Percentiles rank a stretch among this genome's conserved stretches.
Conservation (phyloP, 2,113 vertebrate species). For the Eptatretus burgeri region DNA sequence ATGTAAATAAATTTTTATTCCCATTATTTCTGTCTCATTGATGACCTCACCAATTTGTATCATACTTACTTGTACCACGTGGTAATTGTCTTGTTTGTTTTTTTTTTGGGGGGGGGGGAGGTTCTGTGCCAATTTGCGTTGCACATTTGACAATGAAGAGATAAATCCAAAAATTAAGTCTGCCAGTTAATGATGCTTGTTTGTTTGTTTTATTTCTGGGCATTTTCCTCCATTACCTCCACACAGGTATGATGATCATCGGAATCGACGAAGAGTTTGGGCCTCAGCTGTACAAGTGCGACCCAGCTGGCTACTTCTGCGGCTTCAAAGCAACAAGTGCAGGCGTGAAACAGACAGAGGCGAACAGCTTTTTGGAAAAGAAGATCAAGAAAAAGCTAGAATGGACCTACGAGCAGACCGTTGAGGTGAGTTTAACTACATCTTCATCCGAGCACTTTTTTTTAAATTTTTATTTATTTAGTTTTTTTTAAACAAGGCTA, state of each 20-base stretch:
- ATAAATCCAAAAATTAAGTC: background rate
- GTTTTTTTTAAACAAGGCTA: no score
- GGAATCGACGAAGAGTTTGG: conserved; percentile 64
- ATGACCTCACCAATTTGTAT: no score
- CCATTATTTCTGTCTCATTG: no score
- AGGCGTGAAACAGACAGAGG: conserved; percentile 88
- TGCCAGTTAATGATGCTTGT: background rate
- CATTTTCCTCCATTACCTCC: no score
- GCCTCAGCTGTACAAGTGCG: conserved; percentile 87
- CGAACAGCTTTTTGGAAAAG: conserved; percentile 95
- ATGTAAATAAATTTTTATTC: no score
- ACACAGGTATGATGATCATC: conserved; percentile 79
- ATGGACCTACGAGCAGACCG: conserved; percentile 74
- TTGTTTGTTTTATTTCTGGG: background rate
- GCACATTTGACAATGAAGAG: background rate
- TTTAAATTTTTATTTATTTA: no score
- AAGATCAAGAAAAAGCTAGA: conserved; percentile 99
- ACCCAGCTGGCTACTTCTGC: conserved; percentile 86
- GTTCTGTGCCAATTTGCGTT: background rate
- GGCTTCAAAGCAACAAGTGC: conserved; percentile 92
- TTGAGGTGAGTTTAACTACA: conserved; percentile 30
- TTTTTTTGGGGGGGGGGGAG: no score
- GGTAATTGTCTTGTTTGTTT: no score
- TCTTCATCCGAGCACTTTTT: no score
- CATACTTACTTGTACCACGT: no score